Evolutionary conservation across 1,140 invertebrate genomes (phyloP), one percentile per base, ranked within the genome.

Genomic region (Cydia strobilella): DNA sequence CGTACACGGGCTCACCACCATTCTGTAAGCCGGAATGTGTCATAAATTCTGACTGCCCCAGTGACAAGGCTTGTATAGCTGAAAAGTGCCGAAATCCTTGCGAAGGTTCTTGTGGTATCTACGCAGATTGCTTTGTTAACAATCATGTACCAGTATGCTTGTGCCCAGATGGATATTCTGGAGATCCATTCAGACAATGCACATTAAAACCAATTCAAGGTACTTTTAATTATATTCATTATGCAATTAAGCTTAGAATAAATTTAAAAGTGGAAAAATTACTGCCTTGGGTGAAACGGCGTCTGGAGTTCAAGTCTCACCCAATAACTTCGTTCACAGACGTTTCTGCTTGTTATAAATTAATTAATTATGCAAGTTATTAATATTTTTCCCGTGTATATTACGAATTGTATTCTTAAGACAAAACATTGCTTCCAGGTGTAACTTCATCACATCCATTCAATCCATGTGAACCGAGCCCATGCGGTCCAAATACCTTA

Each of bases 41-140:
- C 20, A 84, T 93, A 20, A 87, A 97, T 84, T 95, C 96, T 0
- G 97, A 98, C 80, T 98, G 97, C 86, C 93, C 96, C 2, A 95
- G 95, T 69, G 94, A 96, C 80, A 93, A 94, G 74, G 96, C 96
- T 6, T 97, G 97, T 82, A 95, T 97, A 72, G 95, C 95, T 25
- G 95, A 96, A 81, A 97, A 96, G 88, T 97, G 97, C 81, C 94
- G 94, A 79, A 95, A 97, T 93, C 96, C 96, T 15, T 97, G 97
- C 84, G 94, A 95, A 15, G 96, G 96, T 72, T 96, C 96, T 1
- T 98, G 97, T 89, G 97, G 96, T 45, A 90, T 96, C 25, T 95
- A 95, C 75, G 96, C 97, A 0, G 94, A 95, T 76, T 98, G 97
- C 79, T 94, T 95, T 81, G 96, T 97, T 1, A 95, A 96, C 73